phyloP scores from a whole-genome alignment of 2,113 vertebrate genomes.

The Channa argus region DNA sequence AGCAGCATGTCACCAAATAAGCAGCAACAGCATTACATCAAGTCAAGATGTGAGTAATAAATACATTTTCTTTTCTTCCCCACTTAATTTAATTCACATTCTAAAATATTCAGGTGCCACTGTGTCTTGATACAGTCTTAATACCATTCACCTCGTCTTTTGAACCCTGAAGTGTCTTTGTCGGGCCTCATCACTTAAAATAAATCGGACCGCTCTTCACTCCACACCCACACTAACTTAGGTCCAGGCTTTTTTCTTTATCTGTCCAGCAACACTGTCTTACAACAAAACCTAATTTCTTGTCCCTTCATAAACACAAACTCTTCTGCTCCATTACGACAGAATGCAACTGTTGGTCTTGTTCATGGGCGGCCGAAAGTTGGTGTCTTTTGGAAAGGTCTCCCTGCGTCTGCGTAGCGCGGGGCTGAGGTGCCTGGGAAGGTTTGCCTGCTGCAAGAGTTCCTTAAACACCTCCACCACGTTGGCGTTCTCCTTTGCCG shows the following conservation, averaged over 20 bases:
- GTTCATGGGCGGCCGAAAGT: constrained; percentile 90
- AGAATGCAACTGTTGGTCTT: constrained; percentile 93
- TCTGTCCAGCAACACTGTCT: constrained; percentile 33
- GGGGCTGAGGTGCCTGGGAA: constrained; percentile 88
- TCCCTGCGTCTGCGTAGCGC: constrained; percentile 88
- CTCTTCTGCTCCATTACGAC: constrained; percentile 77
- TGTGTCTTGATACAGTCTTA: background rate
- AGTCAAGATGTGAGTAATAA: constrained; percentile 38
- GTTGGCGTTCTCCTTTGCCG: constrained; percentile 90
- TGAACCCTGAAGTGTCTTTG: constrained; percentile 15
- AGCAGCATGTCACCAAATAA: constrained; percentile 62
- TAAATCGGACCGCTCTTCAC: constrained; percentile 10
- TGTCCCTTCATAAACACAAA: background rate
- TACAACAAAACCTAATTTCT: background rate
- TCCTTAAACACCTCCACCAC: constrained; percentile 91
- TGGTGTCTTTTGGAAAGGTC: constrained; percentile 87
- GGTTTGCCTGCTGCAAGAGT: constrained; percentile 88
- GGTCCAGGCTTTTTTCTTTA: constrained; percentile 3
- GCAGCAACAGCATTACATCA: constrained; percentile 65
- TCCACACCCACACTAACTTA: background rate
- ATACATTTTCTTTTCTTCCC: background rate
- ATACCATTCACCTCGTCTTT: background rate
- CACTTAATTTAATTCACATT: background rate
- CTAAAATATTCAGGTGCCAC: background rate
- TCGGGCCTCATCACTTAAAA: background rate